Percentiles rank a stretch among this genome's conserved stretches.
phyloP scores from a whole-genome alignment of 2,113 vertebrate species.

The Leucopsar rothschildi region DNA sequence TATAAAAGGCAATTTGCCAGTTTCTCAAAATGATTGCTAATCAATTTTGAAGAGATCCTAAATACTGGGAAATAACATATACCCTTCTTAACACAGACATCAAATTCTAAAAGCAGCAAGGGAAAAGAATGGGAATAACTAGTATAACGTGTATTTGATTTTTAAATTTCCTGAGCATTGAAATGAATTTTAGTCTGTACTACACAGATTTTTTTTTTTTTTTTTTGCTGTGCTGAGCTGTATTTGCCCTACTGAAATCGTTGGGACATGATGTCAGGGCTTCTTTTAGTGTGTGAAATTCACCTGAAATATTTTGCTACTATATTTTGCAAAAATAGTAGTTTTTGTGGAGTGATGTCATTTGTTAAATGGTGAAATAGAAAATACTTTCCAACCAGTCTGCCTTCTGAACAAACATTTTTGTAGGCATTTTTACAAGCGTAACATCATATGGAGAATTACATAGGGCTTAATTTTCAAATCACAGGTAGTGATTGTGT shows the following conservation, averaged over 20 bases:
- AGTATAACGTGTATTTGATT: not conserved
- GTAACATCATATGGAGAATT: not conserved
- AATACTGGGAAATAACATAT: not conserved
- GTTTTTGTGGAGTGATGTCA: not conserved
- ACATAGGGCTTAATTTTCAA: not conserved
- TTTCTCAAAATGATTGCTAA: not conserved
- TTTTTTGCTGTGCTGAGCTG: not conserved
- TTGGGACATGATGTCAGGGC: not conserved
- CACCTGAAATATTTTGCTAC: not conserved
- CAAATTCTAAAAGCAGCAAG: not conserved
- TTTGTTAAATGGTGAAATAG: not conserved
- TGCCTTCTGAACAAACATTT: slow-evolving; percentile 27
- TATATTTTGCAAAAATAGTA: too few relatives aligned
- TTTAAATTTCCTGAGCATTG: not conserved
- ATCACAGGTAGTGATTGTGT: not conserved
- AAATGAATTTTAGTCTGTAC: not conserved
- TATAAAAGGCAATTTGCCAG: not conserved
- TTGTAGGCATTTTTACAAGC: slow-evolving; percentile 1
- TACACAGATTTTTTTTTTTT: not conserved
- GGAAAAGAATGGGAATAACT: not conserved
- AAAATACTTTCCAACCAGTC: not conserved
- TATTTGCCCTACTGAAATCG: accelerated
- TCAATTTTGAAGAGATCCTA: not conserved
- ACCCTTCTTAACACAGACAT: not conserved
- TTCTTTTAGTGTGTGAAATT: not conserved